phyloP scores from a whole-genome alignment of 2,888 invertebrate genomes.

The Cordylochernes scorpioides region DNA sequence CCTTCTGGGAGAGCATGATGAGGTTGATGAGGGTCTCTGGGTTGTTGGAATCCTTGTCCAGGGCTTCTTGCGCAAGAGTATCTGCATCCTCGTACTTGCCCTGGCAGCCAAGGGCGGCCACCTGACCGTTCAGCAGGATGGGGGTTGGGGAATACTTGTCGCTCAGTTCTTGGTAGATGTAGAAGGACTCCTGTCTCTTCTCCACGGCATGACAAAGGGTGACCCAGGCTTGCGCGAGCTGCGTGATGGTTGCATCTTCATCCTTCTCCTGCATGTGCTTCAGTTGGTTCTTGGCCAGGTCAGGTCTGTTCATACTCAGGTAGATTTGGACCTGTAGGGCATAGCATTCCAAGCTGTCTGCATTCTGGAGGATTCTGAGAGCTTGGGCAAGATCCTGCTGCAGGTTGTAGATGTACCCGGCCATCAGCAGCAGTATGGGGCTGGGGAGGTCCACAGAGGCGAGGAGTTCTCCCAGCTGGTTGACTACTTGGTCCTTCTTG shows the following conservation, averaged over 20 bases:
- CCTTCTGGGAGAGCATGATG: too few relatives aligned
- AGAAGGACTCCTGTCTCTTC: conserved; percentile 88
- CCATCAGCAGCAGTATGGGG: conserved; percentile 30
- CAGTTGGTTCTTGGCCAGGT: conserved; percentile 65
- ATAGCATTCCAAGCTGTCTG: conserved; percentile 53
- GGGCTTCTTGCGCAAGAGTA: conserved; percentile 56
- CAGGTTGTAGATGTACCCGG: conserved; percentile 64
- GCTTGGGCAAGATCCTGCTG: conserved; percentile 74
- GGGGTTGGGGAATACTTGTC: conserved; percentile 65
- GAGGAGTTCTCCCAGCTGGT: too few relatives aligned
- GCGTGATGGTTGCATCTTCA: conserved; percentile 86
- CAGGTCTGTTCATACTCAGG: conserved; percentile 61
- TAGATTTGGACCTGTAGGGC: conserved; percentile 60
- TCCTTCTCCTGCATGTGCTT: conserved; percentile 80
- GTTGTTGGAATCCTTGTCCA: too few relatives aligned
- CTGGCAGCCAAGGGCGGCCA: conserved; percentile 28
- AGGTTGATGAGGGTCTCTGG: too few relatives aligned
- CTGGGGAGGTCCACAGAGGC: conserved; percentile 8
- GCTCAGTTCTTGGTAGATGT: conserved; percentile 83
- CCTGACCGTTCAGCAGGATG: conserved; percentile 67
- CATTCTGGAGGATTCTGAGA: conserved; percentile 50
- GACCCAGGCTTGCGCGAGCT: conserved; percentile 82
- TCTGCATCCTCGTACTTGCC: conserved; percentile 58
- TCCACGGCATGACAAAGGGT: conserved; percentile 70
- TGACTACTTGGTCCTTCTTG: too few relatives aligned